These are phyloP conservation scores for Pangasius sanitwongsei DNA, from an alignment of 2,797 vertebrate species.

Conservation along the genomic window DNA sequence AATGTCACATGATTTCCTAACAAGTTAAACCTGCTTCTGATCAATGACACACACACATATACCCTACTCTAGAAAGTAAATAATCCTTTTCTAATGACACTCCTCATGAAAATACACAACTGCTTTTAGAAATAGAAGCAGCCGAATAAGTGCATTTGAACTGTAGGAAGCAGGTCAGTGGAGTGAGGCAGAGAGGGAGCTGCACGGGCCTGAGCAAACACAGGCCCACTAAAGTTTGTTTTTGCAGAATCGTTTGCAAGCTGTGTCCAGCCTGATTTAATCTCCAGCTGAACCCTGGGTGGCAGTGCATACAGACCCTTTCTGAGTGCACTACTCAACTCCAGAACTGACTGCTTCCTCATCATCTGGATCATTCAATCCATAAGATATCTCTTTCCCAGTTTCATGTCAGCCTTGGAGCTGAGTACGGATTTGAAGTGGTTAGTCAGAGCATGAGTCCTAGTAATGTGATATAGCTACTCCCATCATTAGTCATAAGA, in stretches of 20 bases:
- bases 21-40: slow-evolving; percentile 32
- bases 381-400: slow-evolving; percentile 10
- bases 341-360: slow-evolving; percentile 22
- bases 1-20: slow-evolving; percentile 26
- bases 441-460: slow-evolving; percentile 15
- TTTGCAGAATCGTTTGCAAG: slow-evolving; percentile 45
- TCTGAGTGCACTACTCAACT: slow-evolving; percentile 16
- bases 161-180: slow-evolving; percentile 42
- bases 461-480: slow-evolving; percentile 29
- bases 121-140: slow-evolving; percentile 46
- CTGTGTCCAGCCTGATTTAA: slow-evolving; percentile 42
- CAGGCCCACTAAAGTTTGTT: slow-evolving; percentile 38
- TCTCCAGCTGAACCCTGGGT: slow-evolving; percentile 46
- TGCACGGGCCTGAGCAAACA: slow-evolving; percentile 44
- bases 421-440: background rate
- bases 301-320: slow-evolving; percentile 32
- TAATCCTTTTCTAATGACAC: slow-evolving; percentile 37
- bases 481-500: slow-evolving; percentile 12
- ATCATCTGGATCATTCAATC: slow-evolving; percentile 23
- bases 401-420: background rate
- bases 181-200: slow-evolving; percentile 41
- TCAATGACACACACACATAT: slow-evolving; percentile 8
- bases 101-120: slow-evolving; percentile 29
- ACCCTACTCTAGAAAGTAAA: slow-evolving; percentile 7
- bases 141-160: slow-evolving; percentile 45